These are phyloP conservation scores for Macrobrachium nipponense DNA, from an alignment of 1,140 invertebrate genomes.

Conservation along the genomic window DNA sequence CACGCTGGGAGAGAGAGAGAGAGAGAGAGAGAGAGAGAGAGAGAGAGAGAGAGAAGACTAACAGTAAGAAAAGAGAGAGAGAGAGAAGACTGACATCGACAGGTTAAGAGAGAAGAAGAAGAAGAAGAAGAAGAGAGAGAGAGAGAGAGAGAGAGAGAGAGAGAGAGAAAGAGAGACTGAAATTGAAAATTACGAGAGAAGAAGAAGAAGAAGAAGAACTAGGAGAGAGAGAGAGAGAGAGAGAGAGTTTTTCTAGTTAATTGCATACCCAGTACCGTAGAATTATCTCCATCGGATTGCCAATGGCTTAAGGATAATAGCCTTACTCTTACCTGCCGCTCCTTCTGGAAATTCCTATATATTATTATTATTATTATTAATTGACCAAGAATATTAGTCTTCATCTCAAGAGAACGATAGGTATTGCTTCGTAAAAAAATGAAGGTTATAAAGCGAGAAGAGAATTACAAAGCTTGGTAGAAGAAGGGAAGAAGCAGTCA, in stretches of 20 bases:
- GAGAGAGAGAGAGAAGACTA: background rate
- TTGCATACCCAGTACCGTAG: background rate
- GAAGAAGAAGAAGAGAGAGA: no score
- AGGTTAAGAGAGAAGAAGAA: background rate
- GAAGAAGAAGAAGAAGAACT: background rate
- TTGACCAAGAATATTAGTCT: no score
- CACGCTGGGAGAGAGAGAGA: background rate
- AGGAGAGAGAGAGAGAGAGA: constrained; percentile 24
- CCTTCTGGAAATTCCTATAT: no score
- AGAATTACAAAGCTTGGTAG: no score
- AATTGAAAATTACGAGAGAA: background rate
- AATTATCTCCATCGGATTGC: no score
- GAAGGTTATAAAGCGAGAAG: no score
- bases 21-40: background rate
- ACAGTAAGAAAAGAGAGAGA: background rate
- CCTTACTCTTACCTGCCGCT: no score
- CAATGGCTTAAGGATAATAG: no score
- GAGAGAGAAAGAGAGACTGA: background rate
- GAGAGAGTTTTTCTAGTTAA: background rate
- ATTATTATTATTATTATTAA: no score
- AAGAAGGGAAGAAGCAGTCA: no score
- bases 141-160: constrained; percentile 1
- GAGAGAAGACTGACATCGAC: background rate
- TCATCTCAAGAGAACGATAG: no score
- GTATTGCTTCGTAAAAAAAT: no score